Base-by-base conservation (phyloP, 2,797 vertebrate genomes). In the Glossophaga mutica region DNA sequence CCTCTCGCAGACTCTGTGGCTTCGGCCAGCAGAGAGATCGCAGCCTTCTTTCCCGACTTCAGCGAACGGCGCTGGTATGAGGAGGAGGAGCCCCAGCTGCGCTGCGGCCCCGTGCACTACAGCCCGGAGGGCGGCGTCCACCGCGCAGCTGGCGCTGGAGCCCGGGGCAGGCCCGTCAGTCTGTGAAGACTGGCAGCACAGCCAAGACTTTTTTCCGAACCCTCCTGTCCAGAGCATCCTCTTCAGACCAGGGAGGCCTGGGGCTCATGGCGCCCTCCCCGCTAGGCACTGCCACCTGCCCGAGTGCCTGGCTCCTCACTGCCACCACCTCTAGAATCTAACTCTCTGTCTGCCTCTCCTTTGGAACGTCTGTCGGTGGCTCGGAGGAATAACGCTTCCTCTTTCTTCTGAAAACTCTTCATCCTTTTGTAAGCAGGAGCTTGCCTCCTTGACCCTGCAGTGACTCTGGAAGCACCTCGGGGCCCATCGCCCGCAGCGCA, bases 21-120 rank as follows among this genome's bases (percentile, higher is more conserved):
- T 83, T 99, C 99, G 0, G 99, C 99, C 82, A 98, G 98, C 77
- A 99, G 99, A 97, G 99, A 99, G 98, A 99, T 99, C n/a, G 26
- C 95, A 14, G 99, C 99, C 98, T 99, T 99, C 98, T 99, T 99
- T 98, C 99, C 99, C 0, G 99, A 99, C 87, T 99, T 99, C 93
- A 94, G 97, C 0, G 91, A 98, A 34, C 97, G 97, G 92, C 98
- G 98, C 79, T 99, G 99, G 99, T 99, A 99, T 88, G 97, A 98
- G 94, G 98, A 98, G 44, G 99, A 99, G 0, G 99, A 99, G 96
- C 99, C 99, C 0, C 93, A 8, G 12, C 98, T 99, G 97, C 98
- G 99, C 91, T 77, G 82, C 0, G 98, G 99, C 29, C 97, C 78
- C 11, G 95, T 98, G 29, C 37, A 6, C 78, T 99, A 99, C 55